Base-by-base conservation (phyloP, 2,113 vertebrate genomes). In the Electrona antarctica region DNA sequence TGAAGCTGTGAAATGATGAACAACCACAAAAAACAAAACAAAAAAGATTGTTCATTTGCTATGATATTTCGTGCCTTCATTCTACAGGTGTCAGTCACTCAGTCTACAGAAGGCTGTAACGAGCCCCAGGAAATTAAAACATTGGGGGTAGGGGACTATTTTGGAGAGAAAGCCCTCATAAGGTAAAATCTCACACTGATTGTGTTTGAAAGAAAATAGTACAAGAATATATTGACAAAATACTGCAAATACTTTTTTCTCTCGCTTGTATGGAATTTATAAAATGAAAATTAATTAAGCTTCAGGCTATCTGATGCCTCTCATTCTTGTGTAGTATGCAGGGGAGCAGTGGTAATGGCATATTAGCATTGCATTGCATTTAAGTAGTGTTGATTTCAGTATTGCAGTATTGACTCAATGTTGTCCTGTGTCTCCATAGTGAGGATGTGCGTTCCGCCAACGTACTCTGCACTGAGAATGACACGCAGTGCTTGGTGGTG, bases 81-180 rank as follows among this genome's bases (percentile, higher is more conserved):
- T 71, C 70, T 81, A 46, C 87, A 98, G 96, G 96, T 98, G 64
- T 92, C 91, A 64, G 96, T 97, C 62, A 98, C 96, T 21, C 95
- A 97, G 87, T 96, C 92, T 57, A 93, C 94, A 15, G 93, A 96
- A 73, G 94, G 91, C 6, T 92, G 88, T 1, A 60, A 89, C 0
- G 94, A 96, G 55, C 94, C 96, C 7, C 95, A 95, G 72, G 78
- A 97, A 83, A 98, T 98, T 77, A 98, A 98, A 89, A 95, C 86
- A 1, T 77, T 97, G n/a, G 92, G 95, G 66, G 94, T 93, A 52
- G 96, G 96, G 56, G 95, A 97, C 81, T 97, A 97, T 74, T 97
- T 98, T 87, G 96, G 96, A 74, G 96, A 98, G 86, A 98, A 97
- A 81, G 95, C 96, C 57, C 94, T 98, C 45, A 97, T 98, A 87